Conservation (phyloP, 2,113 vertebrate species). For the Macquaria australasica region DNA sequence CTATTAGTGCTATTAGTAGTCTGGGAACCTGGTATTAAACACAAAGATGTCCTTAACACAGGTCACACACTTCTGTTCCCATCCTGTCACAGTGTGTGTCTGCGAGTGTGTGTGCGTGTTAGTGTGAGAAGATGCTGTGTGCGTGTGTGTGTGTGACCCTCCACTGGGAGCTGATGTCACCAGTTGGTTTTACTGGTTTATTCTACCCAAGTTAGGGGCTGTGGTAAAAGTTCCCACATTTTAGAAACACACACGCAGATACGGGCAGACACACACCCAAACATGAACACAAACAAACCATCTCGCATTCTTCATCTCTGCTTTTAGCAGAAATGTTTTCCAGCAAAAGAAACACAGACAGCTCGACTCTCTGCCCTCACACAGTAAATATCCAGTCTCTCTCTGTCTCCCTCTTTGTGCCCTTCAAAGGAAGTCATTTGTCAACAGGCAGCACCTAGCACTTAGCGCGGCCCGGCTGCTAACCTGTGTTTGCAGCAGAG, state of each 20-base stretch:
- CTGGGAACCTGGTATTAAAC: slow-evolving; percentile 78
- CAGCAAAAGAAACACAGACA: slow-evolving; percentile 66
- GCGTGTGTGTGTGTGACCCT: slow-evolving; percentile 24
- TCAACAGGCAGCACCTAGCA: slow-evolving; percentile 83
- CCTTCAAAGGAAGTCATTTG: slow-evolving; percentile 88
- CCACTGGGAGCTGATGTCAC: slow-evolving; percentile 44
- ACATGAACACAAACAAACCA: slow-evolving; percentile 56
- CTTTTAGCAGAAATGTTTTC: slow-evolving; percentile 55
- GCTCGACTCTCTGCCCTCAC: slow-evolving; percentile 58
- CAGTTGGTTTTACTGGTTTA: slow-evolving; percentile 55
- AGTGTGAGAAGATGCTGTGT: slow-evolving; percentile 5
- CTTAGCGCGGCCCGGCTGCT: slow-evolving; percentile 76
- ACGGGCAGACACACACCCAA: slow-evolving; percentile 37
- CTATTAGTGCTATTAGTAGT: slow-evolving; percentile 70
- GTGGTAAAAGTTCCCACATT: slow-evolving; percentile 45
- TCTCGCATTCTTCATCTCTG: slow-evolving; percentile 41
- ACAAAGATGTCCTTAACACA: slow-evolving; percentile 32
- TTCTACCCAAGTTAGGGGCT: slow-evolving; percentile 13
- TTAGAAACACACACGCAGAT: slow-evolving; percentile 38
- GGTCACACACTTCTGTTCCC: slow-evolving; percentile 41
- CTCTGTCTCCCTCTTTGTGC: slow-evolving; percentile 61
- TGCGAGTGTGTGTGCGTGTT: slow-evolving; percentile 18
- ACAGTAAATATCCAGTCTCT: slow-evolving; percentile 61
- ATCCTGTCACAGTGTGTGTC: slow-evolving; percentile 8
- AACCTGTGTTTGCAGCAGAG: slow-evolving; percentile 83